Conservation (phyloP, 1,140 invertebrate species). For the Anastatus disparis region DNA sequence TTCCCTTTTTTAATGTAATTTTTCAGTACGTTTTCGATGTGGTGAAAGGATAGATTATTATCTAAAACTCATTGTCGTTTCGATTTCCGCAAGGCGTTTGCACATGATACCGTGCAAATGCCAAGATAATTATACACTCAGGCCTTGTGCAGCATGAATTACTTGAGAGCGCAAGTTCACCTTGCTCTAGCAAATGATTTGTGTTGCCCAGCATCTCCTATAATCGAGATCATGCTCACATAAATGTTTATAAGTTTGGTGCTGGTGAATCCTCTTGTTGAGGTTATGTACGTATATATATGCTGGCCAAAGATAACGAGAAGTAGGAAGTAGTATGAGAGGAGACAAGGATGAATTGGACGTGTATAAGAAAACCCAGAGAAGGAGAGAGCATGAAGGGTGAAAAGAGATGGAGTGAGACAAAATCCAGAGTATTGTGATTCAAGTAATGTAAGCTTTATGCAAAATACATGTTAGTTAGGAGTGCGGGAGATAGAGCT, state of each 20-base stretch:
- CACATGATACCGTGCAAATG: not conserved
- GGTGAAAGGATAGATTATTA: too few relatives aligned
- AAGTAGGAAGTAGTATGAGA: not conserved
- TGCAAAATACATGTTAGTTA: constrained; percentile 67
- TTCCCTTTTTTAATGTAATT: too few relatives aligned
- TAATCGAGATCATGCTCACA: too few relatives aligned
- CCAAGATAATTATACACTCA: not conserved
- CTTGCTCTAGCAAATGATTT: not conserved
- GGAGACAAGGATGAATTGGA: too few relatives aligned
- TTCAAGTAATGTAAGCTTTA: constrained; percentile 67
- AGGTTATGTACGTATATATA: not conserved
- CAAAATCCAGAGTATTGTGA: constrained; percentile 59
- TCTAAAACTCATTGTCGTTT: too few relatives aligned
- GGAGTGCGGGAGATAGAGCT: constrained; percentile 61
- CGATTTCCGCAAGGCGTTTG: not conserved
- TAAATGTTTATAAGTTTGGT: too few relatives aligned
- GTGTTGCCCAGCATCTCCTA: not conserved
- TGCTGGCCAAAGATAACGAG: not conserved
- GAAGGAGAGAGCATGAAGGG: constrained; percentile 43
- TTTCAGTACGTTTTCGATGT: too few relatives aligned
- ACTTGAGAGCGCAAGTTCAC: not conserved
- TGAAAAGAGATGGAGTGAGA: constrained; percentile 57
- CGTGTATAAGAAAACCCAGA: constrained; percentile 13
- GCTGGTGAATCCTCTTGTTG: not conserved
- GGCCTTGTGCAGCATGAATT: not conserved